Evolutionary conservation across 2,797 vertebrate genomes (phyloP), one percentile per base, ranked within the genome.

Genomic region (Phoeniculus purpureus): DNA sequence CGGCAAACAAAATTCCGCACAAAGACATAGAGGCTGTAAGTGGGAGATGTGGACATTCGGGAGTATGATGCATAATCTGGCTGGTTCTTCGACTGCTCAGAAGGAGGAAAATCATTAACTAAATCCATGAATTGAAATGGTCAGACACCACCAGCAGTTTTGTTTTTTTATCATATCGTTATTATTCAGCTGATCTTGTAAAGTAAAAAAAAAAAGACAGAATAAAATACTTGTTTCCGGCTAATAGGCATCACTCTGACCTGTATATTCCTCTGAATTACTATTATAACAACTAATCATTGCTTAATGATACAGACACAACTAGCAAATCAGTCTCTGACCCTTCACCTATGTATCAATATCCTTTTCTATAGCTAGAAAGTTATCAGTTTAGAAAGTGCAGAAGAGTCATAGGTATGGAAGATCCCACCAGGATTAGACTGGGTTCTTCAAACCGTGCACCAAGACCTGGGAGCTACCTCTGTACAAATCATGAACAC

Each of bases 1-100:
- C 99, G 98, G 95, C 99, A 99, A 27, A 99, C 99, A 87, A 99
- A 99, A 96, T 99, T 99, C 85, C 99, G 97, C 95, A 99, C 98
- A n/a, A 99, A 99, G 54, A 99, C 99, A 2, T 99, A 99, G 8
- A 99, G 98, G 93, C 99, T 99, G 97, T 99, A 98, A 3, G 99
- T 99, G 50, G 99, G 99, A 13, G 99, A 99, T 10, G 98, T 98
- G 81, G 99, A 98, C 94, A 99, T 97, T n/a, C 99, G 97, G 14
- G 98, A 98, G 22, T 98, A 99, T 3, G 98, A 98, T 25, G 98
- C 98, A 3, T 98, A 99, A 82, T 99, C 98, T 60, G 98, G 97
- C 90, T 99, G 99, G 91, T 98, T 96, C 92, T 98, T 99, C 17
- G 98, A 98, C 99, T 99, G 40, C 21, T 81, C 92, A 47, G 18